Conservation (phyloP, 2,113 vertebrate species). For the Cygnus atratus region DNA sequence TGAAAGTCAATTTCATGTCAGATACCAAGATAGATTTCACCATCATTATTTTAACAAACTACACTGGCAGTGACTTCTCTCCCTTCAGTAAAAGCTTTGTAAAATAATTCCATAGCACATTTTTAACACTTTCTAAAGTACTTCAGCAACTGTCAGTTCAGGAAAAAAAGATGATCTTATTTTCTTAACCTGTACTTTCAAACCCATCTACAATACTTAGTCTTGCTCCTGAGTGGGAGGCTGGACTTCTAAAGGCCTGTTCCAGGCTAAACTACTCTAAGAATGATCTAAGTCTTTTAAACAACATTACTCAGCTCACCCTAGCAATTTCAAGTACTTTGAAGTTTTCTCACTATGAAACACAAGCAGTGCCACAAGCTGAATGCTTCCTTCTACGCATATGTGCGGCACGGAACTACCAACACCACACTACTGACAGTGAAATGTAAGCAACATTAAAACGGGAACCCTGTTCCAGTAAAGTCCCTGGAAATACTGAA, state of each 20-base stretch:
- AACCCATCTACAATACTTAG: background rate
- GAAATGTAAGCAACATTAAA: background rate
- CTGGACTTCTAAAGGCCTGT: background rate
- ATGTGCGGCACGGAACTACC: background rate
- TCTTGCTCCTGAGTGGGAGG: background rate
- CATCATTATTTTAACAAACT: background rate
- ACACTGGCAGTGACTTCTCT: background rate
- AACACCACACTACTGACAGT: background rate
- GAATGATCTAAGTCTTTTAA: background rate
- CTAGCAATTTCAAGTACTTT: background rate
- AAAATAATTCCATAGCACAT: background rate
- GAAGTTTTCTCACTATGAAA: background rate
- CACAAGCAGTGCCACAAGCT: background rate
- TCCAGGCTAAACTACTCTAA: background rate
- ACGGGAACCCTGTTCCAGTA: background rate
- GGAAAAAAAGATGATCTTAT: background rate
- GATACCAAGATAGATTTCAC: background rate
- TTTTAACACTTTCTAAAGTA: background rate
- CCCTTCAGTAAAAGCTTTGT: background rate
- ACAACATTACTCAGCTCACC: background rate
- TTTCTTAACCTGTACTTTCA: background rate
- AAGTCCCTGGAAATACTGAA: background rate
- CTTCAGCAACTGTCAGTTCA: background rate
- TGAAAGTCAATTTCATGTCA: background rate
- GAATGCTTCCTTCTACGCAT: background rate